phyloP scores from a whole-genome alignment of 2,113 vertebrate genomes.

The Lates calcarifer region DNA sequence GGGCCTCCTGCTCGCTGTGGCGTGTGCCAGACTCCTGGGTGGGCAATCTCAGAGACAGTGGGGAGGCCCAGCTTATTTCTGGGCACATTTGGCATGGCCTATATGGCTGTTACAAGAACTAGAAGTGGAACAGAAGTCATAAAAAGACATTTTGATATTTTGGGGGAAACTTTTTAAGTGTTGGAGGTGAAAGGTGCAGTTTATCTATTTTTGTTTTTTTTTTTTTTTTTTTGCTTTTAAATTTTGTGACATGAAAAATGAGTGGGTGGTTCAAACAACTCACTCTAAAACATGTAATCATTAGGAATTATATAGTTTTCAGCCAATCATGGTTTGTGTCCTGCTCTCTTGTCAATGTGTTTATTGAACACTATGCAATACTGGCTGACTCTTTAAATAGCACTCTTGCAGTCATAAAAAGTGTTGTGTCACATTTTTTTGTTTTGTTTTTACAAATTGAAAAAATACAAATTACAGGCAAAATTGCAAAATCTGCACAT shows the following conservation, averaged over 20 bases:
- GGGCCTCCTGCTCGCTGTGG: conserved; percentile 82
- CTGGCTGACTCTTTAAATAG: neutral
- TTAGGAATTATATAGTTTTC: neutral
- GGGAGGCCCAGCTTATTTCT: conserved; percentile 87
- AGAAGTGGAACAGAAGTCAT: conserved; percentile 86
- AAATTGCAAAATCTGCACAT: neutral
- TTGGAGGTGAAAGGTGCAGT: conserved; percentile 45
- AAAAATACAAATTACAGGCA: neutral
- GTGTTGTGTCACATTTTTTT: neutral
- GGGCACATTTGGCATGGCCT: conserved; percentile 89
- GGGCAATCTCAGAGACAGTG: conserved; percentile 88
- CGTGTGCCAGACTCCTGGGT: conserved; percentile 86
- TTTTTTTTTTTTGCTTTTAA: conserved; percentile 14
- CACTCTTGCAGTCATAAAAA: neutral
- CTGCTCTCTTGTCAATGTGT: neutral
- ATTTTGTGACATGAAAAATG: conserved; percentile 3
- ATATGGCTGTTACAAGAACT: conserved; percentile 83
- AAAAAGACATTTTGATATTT: conserved; percentile 75
- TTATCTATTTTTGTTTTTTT: conserved; percentile 27
- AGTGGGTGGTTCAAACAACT: neutral
- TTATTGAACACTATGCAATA: neutral
- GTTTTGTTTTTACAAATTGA: neutral
- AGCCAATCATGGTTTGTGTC: neutral
- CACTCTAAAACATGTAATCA: neutral
- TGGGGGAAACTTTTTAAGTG: conserved; percentile 68